These are phyloP conservation scores for Diachasma alloeum DNA, from an alignment of 1,140 invertebrate genomes.

Conservation along the genomic window DNA sequence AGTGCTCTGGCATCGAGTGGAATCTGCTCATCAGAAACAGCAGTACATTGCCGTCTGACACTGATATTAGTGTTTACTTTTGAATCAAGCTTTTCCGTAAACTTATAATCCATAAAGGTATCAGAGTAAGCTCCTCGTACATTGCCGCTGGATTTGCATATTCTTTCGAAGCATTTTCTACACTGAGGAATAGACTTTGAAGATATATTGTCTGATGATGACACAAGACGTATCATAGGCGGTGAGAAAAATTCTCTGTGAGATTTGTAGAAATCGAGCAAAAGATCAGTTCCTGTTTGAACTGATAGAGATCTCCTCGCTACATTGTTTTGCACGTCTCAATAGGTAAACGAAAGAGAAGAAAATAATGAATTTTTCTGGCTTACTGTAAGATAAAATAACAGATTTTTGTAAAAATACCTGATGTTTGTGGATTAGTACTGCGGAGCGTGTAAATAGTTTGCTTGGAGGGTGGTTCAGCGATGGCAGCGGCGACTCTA, in stretches of 20 bases:
- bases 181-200: constrained; percentile 2
- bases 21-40: constrained; percentile 10
- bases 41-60: background rate
- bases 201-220: constrained; percentile 13
- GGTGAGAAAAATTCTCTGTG: constrained; percentile 17
- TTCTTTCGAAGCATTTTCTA: constrained; percentile 29
- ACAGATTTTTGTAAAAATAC: background rate
- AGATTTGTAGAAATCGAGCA: constrained; percentile 46
- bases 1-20: constrained; percentile 40
- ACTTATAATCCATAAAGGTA: background rate
- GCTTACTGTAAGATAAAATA: background rate
- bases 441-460: constrained; percentile 41
- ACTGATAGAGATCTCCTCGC: constrained; percentile 57
- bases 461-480: constrained; percentile 35
- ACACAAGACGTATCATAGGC: constrained; percentile 13
- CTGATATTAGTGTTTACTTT: background rate
- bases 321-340: constrained; percentile 11
- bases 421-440: background rate
- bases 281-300: constrained; percentile 59
- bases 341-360: background rate
- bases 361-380: background rate
- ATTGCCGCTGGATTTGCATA: constrained; percentile 38
- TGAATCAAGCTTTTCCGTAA: constrained; percentile 22
- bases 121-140: constrained; percentile 7
- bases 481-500: background rate